These are phyloP conservation scores for Hemicentrotus pulcherrimus DNA, from an alignment of 35 echinoderm and acorn worm species.

Conservation along the genomic window DNA sequence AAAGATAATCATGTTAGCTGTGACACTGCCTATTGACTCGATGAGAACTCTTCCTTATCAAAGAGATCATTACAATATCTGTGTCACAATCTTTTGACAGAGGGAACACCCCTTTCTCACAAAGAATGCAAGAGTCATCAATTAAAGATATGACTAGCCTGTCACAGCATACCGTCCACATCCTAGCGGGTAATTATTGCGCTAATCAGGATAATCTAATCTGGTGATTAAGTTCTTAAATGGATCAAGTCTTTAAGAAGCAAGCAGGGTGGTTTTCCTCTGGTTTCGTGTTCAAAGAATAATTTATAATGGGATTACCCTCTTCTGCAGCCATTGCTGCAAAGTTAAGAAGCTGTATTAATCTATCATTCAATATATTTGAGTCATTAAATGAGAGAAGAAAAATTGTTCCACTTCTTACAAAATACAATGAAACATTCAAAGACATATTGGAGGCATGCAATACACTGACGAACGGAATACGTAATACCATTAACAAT, in stretches of 20 bases:
- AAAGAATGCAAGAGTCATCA: neutral
- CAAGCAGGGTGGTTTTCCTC: neutral
- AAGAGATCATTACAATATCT: conserved; percentile 2
- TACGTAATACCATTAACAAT: too few relatives aligned
- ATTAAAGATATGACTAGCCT: neutral
- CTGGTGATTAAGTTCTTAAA: neutral
- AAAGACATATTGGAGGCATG: too few relatives aligned
- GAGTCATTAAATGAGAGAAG: neutral
- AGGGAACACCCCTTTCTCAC: neutral
- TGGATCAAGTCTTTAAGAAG: conserved; percentile 1
- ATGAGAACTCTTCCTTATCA: neutral
- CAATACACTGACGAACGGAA: too few relatives aligned
- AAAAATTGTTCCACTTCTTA: too few relatives aligned
- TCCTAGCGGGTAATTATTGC: neutral
- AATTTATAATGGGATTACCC: neutral
- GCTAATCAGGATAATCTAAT: neutral
- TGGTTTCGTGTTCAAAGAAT: neutral
- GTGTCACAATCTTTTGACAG: neutral
- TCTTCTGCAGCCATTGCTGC: neutral
- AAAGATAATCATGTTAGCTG: neutral
- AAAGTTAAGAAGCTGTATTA: neutral
- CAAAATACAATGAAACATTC: too few relatives aligned
- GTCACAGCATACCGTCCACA: neutral
- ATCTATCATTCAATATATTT: neutral
- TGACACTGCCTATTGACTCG: neutral